A percentile compares a stretch with the other conserved stretches of the same genome.
Evolutionary conservation across 2,113 vertebrate genomes (phyloP).

Genomic region (Coptodon bakossiorum): DNA sequence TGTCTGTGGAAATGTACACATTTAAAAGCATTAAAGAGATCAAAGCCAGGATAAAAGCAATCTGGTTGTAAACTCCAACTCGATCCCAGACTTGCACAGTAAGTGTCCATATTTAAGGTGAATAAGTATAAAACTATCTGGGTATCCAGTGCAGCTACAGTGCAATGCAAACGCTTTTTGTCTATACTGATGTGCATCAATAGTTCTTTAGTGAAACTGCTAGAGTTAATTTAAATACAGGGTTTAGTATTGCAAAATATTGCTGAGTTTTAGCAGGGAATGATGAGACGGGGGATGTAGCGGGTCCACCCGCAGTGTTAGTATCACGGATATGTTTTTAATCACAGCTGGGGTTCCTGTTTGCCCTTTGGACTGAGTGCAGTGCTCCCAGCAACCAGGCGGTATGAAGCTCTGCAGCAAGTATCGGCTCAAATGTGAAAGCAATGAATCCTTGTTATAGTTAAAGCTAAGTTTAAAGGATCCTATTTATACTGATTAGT

Average conservation of each 20-base stretch:
- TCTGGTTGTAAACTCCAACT: neutral
- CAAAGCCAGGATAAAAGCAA: neutral
- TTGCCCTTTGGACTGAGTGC: slow-evolving; percentile 6
- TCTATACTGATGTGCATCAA: neutral
- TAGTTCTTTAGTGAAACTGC: neutral
- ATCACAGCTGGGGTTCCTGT: neutral
- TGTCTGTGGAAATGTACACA: neutral
- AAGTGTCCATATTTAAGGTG: neutral
- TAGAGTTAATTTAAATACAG: neutral
- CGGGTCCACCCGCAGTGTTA: neutral
- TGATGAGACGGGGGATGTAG: neutral
- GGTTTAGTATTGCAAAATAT: neutral
- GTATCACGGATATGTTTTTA: neutral
- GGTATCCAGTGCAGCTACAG: neutral
- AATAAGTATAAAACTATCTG: neutral
- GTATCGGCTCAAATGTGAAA: neutral
- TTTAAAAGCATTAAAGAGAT: neutral
- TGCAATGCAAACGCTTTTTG: neutral
- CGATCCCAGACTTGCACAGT: neutral
- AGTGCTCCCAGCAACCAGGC: neutral
- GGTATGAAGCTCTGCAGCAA: neutral
- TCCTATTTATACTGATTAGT: neutral
- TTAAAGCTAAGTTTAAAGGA: neutral
- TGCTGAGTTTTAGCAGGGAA: neutral
- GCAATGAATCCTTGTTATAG: slow-evolving; percentile 5